A percentile compares a stretch with the other conserved stretches of the same genome.
Conservation (phyloP, 2,113 vertebrate species). For the Pachyramphus minor region DNA sequence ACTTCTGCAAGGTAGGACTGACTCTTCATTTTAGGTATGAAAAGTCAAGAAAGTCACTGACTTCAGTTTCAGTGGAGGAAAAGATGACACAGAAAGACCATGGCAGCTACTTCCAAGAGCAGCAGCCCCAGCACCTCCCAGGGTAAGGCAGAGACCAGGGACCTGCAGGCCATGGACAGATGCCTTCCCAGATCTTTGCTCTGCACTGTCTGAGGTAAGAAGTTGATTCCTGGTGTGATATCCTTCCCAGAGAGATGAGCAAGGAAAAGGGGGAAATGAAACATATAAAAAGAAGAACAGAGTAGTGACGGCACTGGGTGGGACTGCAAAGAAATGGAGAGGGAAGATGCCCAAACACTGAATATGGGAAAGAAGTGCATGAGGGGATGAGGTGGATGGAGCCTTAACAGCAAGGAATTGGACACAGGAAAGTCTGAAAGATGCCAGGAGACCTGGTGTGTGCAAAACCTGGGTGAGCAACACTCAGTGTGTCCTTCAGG, state of each 20-base stretch:
- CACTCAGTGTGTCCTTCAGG: neutral
- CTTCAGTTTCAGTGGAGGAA: neutral
- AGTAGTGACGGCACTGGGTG: neutral
- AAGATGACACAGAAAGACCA: neutral
- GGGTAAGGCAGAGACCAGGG: neutral
- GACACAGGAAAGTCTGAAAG: neutral
- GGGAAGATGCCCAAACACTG: neutral
- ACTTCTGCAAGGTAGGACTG: neutral
- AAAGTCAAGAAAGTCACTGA: neutral
- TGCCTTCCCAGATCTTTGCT: neutral
- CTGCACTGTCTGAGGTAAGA: neutral
- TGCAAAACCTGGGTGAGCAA: neutral
- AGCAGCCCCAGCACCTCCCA: neutral
- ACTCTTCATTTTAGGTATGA: neutral
- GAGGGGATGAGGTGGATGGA: neutral
- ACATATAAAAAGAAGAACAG: neutral
- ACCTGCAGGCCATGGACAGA: neutral
- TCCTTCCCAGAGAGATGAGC: neutral
- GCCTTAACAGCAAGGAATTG: accelerated
- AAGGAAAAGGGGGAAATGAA: neutral
- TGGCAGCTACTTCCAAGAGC: neutral
- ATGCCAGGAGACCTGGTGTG: neutral
- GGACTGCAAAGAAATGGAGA: neutral
- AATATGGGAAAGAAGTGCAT: neutral
- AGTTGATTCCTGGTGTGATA: neutral